Evolutionary conservation across 1,140 invertebrate species (phyloP).

Genomic region (Lasaia peninsularis): DNA sequence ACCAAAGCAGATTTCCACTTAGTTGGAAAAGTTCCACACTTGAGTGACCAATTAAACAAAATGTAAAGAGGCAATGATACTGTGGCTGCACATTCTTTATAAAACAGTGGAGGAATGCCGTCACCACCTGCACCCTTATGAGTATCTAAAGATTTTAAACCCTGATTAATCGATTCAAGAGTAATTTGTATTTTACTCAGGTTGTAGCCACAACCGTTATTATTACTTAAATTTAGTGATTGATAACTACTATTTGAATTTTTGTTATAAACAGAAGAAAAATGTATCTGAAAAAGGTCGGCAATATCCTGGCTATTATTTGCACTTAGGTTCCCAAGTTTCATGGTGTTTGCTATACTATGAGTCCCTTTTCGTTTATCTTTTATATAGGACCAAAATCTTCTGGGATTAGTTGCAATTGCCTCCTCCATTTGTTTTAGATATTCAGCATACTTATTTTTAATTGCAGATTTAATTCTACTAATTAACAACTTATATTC

Average conservation of each 20-base stretch:
- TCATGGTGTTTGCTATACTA: neutral
- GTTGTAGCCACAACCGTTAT: neutral
- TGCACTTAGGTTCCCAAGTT: neutral
- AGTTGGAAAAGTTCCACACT: neutral
- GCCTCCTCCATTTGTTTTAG: slow-evolving; percentile 14
- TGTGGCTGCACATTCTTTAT: neutral
- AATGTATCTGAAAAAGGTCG: neutral
- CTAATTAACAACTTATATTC: slow-evolving; percentile 18
- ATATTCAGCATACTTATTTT: slow-evolving; percentile 20
- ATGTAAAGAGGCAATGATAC: neutral
- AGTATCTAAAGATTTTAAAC: neutral
- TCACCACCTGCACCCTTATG: neutral
- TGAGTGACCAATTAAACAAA: neutral
- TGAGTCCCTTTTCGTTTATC: slow-evolving; percentile 9
- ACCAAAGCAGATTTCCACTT: neutral
- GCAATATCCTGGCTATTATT: neutral
- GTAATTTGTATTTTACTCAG: neutral
- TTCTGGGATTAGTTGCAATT: slow-evolving; percentile 21
- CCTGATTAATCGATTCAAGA: neutral
- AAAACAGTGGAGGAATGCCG: neutral
- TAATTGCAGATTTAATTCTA: slow-evolving; percentile 15
- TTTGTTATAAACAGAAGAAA: neutral
- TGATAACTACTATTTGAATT: neutral
- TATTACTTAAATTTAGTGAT: neutral
- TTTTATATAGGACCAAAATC: slow-evolving; percentile 26